Conservation (phyloP, 2,797 vertebrate species). For the Toxotes lorentzi region DNA sequence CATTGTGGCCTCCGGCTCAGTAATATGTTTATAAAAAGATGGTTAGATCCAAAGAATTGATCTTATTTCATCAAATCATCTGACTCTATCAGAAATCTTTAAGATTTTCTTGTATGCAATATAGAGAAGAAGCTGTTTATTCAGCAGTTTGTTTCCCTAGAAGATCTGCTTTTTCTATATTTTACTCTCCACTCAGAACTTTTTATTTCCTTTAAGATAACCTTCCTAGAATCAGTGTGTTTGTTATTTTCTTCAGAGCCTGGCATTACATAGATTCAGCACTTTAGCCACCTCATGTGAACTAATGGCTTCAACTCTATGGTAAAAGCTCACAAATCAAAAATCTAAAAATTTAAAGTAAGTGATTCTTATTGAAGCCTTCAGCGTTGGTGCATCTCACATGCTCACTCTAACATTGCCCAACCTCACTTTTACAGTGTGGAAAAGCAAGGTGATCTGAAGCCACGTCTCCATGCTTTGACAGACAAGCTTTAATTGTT, state of each 20-base stretch:
- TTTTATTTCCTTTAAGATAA: neutral
- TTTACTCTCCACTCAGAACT: neutral
- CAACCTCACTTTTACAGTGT: slow-evolving; percentile 75
- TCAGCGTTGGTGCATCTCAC: neutral
- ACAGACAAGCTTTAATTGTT: slow-evolving; percentile 81
- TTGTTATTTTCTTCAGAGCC: neutral
- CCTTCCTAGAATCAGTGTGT: neutral
- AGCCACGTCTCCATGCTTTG: slow-evolving; percentile 77
- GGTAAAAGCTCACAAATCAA: neutral
- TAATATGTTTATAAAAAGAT: slow-evolving; percentile 5
- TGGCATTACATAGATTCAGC: neutral
- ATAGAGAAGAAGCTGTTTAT: neutral
- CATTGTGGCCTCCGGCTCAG: neutral
- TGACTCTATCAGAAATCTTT: neutral
- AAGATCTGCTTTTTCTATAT: neutral
- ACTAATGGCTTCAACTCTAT: slow-evolving; percentile 7
- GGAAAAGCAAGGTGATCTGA: slow-evolving; percentile 74
- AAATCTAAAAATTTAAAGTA: neutral
- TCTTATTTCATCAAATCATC: slow-evolving; percentile 14
- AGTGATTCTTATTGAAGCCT: neutral
- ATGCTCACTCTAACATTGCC: slow-evolving; percentile 23
- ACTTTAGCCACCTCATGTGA: neutral
- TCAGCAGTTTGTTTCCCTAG: neutral
- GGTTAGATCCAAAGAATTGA: neutral
- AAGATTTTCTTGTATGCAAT: neutral